Percentiles rank a stretch among this genome's conserved stretches.
Evolutionary conservation across 2,888 invertebrate species (phyloP).

Genomic region (Dilophus febrilis): DNA sequence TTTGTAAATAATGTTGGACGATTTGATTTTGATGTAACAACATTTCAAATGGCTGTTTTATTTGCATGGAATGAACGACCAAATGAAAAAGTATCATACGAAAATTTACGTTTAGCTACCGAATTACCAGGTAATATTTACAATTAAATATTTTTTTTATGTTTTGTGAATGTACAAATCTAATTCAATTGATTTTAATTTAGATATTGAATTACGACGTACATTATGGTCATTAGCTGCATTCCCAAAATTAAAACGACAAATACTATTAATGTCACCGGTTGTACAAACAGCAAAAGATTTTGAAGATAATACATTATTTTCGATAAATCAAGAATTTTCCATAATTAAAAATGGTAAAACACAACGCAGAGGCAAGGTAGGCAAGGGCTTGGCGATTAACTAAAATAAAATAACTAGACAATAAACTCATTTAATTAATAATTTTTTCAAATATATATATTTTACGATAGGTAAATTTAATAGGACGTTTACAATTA

Average conservation of each 20-base stretch:
- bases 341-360: conserved; percentile 88
- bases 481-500: conserved; percentile 87
- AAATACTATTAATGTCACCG: conserved; percentile 70
- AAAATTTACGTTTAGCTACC: conserved; percentile 88
- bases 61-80: conserved; percentile 98
- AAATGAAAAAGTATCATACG: conserved; percentile 83
- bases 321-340: conserved; percentile 97
- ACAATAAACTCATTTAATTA: not conserved
- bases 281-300: conserved; percentile 78
- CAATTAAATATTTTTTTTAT: not conserved
- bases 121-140: conserved; percentile 59
- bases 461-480: conserved; percentile 48
- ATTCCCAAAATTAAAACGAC: conserved; percentile 89
- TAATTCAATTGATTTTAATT: not conserved
- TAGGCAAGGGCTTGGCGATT: conserved; percentile 12
- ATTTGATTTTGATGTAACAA: conserved; percentile 96
- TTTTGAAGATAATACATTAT: conserved; percentile 79
- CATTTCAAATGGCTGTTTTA: conserved; percentile 98
- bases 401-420: not conserved
- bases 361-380: conserved; percentile 83
- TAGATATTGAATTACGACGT: conserved; percentile 76
- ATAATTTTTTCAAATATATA: not conserved
- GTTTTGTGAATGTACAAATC: not conserved
- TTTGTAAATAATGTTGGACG: conserved; percentile 83
- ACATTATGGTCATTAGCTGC: conserved; percentile 93